Conservation (phyloP, 2,113 vertebrate species). For the Myrmophylax atrothorax region DNA sequence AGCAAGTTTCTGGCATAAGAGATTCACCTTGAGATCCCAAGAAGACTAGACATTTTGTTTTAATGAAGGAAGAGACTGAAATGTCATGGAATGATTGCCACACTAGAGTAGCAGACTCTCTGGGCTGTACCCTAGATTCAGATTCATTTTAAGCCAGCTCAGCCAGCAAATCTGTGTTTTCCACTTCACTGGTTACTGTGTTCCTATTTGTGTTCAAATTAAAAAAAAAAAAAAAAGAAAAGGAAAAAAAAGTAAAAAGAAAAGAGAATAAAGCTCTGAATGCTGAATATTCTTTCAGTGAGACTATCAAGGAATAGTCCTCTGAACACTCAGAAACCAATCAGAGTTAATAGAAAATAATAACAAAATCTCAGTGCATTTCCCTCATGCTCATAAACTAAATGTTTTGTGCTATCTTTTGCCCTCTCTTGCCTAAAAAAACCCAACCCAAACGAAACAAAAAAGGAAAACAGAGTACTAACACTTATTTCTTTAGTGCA, state of each 20-base stretch:
- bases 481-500: neutral
- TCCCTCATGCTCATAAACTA: neutral
- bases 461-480: neutral
- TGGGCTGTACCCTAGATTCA: neutral
- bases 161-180: slow-evolving; percentile 27
- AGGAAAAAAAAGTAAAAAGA: neutral
- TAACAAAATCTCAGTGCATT: neutral
- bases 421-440: neutral
- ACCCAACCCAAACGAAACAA: neutral
- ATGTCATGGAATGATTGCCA: neutral
- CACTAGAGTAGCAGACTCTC: neutral
- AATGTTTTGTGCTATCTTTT: neutral
- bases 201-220: neutral
- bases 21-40: neutral
- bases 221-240: neutral
- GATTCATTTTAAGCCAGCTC: neutral
- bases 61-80: neutral
- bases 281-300: neutral
- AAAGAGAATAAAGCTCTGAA: neutral
- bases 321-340: neutral
- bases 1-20: neutral
- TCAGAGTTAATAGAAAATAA: neutral
- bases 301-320: neutral
- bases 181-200: neutral
- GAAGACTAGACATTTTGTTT: neutral